phyloP scores from a whole-genome alignment of 2,113 vertebrate species.

The Hydrochoerus hydrochaeris region DNA sequence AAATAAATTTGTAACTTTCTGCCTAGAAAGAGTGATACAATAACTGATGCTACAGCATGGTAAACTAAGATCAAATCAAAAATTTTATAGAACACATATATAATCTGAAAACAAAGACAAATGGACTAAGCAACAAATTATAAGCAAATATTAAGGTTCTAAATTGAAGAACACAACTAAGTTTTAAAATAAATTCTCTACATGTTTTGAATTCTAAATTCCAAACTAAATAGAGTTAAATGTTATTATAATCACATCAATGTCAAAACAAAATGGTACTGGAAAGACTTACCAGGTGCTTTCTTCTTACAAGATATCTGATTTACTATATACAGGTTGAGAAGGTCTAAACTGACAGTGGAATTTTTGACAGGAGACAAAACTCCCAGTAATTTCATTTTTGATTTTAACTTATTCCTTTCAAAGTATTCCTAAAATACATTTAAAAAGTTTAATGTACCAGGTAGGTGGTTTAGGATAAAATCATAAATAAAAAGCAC shows the following conservation, averaged over 20 bases:
- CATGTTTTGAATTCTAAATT: conserved; percentile 23
- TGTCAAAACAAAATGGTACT: conserved; percentile 38
- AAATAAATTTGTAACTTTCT: not conserved
- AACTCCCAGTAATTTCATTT: conserved; percentile 84
- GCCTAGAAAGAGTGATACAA: not conserved
- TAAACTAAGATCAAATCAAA: conserved; percentile 5
- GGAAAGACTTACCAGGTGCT: conserved; percentile 84
- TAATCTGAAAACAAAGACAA: conserved; percentile 34
- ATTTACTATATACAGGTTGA: conserved; percentile 94
- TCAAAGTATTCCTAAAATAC: conserved; percentile 95
- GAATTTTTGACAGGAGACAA: conserved; percentile 80
- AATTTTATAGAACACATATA: conserved; percentile 23
- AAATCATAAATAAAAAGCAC: conserved; percentile 47
- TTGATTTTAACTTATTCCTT: conserved; percentile 92
- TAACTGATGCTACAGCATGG: not conserved
- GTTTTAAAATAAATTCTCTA: conserved; percentile 36
- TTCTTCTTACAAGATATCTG: conserved; percentile 93
- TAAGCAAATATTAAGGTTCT: conserved; percentile 41
- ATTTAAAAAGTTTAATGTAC: conserved; percentile 50
- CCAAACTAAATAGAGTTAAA: conserved; percentile 13
- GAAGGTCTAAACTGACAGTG: conserved; percentile 91
- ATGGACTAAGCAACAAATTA: not conserved
- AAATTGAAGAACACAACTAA: not conserved
- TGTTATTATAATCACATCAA: conserved; percentile 18
- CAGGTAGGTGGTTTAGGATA: not conserved